phyloP scores from a whole-genome alignment of 92 coral and sea anemone genomes.

The Parazoanthus swiftii region DNA sequence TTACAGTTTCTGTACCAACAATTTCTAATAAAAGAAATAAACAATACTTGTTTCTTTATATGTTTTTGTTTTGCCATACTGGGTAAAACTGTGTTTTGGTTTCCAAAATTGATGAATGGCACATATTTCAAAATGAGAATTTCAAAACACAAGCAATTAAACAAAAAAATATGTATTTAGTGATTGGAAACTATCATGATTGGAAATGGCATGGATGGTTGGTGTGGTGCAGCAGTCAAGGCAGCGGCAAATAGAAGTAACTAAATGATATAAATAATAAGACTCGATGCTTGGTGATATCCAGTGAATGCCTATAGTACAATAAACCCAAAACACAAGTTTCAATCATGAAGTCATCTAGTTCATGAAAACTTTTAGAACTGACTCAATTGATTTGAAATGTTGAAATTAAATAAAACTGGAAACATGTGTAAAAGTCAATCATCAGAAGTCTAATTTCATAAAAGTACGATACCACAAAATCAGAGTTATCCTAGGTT shows the following conservation, averaged over 20 bases:
- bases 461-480: background rate
- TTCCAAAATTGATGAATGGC: background rate
- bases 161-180: slow-evolving; percentile 4
- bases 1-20: background rate
- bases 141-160: slow-evolving; percentile 2
- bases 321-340: slow-evolving; percentile 6
- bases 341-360: background rate
- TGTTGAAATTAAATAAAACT: background rate
- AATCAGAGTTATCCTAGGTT: background rate
- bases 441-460: slow-evolving; percentile 6
- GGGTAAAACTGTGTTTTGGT: slow-evolving; percentile 8
- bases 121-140: background rate
- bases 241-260: background rate
- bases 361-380: slow-evolving; percentile 5
- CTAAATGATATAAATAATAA: slow-evolving; percentile 3
- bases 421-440: slow-evolving; percentile 7
- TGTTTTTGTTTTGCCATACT: slow-evolving; percentile 6
- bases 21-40: slow-evolving; percentile 3
- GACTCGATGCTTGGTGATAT: slow-evolving; percentile 2
- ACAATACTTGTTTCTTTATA: slow-evolving; percentile 5
- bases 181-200: background rate
- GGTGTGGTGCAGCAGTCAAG: slow-evolving; percentile 3
- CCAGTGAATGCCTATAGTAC: slow-evolving; percentile 8
- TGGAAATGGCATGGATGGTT: slow-evolving; percentile 8
- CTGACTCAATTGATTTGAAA: background rate